Conservation (phyloP, 2,888 invertebrate species). For the Volucella bombylans region DNA sequence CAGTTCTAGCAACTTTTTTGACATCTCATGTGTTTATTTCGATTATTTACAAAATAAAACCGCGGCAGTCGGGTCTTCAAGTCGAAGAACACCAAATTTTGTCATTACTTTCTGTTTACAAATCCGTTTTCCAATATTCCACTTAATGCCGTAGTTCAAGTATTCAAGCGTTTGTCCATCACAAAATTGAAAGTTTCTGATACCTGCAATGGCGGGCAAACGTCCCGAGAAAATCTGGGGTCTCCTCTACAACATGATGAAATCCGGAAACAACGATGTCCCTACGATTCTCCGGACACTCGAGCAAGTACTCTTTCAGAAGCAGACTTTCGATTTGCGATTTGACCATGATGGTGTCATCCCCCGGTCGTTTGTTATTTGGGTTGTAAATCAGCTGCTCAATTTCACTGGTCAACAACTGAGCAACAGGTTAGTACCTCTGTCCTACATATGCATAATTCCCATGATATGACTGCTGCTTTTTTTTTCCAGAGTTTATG, state of each 20-base stretch:
- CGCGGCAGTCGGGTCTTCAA: no score
- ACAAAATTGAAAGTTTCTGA: neutral
- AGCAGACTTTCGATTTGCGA: conserved; percentile 54
- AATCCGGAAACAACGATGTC: conserved; percentile 68
- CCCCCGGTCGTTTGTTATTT: conserved; percentile 57
- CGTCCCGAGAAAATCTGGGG: conserved; percentile 80
- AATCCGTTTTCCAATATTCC: no score
- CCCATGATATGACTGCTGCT: neutral
- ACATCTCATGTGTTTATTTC: no score
- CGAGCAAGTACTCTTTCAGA: conserved; percentile 60
- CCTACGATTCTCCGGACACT: conserved; percentile 57
- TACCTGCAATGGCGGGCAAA: conserved; percentile 76
- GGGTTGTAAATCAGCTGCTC: conserved; percentile 61
- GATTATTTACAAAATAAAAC: no score
- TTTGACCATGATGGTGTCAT: conserved; percentile 58
- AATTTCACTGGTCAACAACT: conserved; percentile 46
- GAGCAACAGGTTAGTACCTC: conserved; percentile 36
- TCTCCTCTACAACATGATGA: conserved; percentile 79
- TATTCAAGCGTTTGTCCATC: neutral
- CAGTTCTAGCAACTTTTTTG: no score
- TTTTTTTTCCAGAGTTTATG: conserved; percentile 75
- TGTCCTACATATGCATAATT: neutral
- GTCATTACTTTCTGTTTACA: no score
- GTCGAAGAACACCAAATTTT: no score
- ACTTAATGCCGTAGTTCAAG: neutral